Base-by-base conservation (phyloP, 2,113 vertebrate species). In the Chaenocephalus aceratus region DNA sequence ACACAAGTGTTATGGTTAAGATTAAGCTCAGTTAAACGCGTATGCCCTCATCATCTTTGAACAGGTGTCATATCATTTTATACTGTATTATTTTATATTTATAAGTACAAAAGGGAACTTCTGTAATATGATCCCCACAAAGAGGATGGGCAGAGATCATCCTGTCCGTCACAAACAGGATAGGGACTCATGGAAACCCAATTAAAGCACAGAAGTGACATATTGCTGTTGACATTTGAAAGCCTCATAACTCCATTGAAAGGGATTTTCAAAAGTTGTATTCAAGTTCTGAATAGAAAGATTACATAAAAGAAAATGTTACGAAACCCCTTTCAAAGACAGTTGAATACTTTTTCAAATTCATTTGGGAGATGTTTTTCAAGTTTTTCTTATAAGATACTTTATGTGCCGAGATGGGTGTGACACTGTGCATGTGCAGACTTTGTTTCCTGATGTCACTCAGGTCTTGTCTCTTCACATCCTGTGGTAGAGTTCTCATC, bases 151-250 rank as follows among this genome's bases (percentile, higher is more conserved):
- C 2, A 44, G 46, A 75, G 1, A 10, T 34, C 9, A 86, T 68
- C 56, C 59, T 79, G 60, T 81, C 10, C 68, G 65, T 62, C 34
- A 10, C 10, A 75, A 63, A 83, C 74, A 86, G 82, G 75, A 88
- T 46, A 48, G 4, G 34, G 52, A 66, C 13, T 44, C 15, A n/a
- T 5, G 53, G 4, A 68, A 11, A 13, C 51, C 30, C 16, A 73
- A 18, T 16, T 54, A 48, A 49, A 56, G 23, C 5, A 54, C 13
- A 63, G 16, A 46, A 57, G 21, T 45, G 51, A 75, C 3, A 49
- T 4, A 4, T 54, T 58, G 0, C 1, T 41, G 4, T 10, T 60
- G 9, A 41, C 45, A 7, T 2, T 10, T 61, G 14, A 65, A 64
- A 0, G 8, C 15, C 30, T 59, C 53, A 44, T 23, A 62, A 12